Evolutionary conservation across 2,888 invertebrate species (phyloP), one percentile per base, ranked within the genome.

Genomic region (Aspidiotus rigidus): DNA sequence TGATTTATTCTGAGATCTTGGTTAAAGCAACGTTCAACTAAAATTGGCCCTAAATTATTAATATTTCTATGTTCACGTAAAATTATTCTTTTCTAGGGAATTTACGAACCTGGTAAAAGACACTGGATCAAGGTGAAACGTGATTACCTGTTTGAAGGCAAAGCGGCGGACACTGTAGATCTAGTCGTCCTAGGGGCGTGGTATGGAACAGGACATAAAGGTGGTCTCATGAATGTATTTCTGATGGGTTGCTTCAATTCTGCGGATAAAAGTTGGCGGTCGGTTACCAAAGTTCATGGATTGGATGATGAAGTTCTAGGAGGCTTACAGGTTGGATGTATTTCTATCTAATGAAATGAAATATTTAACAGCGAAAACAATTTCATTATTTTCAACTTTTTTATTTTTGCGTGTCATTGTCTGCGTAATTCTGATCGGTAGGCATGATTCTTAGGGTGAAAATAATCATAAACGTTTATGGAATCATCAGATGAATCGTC

Each of bases 101-200:
- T 83, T 39, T 96, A 96, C 78, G 91, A 93, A 77, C 95, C 96
- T 0, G 96, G 95, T 0, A 96, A 94, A 76, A 81, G 96, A 17
- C 93, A 93, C 76, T 97, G 96, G 96, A 78, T 96, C 71, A 97
- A 97, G 81, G 89, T 96, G 44, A 97, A 97, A 79, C 96, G 94
- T 77, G 96, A 96, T 78, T 96, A 97, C 78, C 81, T 97, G 39
- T 88, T 89, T 77, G 90, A 85, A 74, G 96, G 96, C 7, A 89
- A 90, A 39, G 94, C 96, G 91, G 96, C 96, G 0, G 96, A 97
- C 78, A 87, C 88, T 0, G 95, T 94, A 42, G 96, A 96, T 81
- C 83, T 97, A 72, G 89, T 95, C 6, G 94, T 96, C 0, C 80
- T 97, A 57, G 96, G 96, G 16, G 95, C 93, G 62, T 97, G 94